Base-by-base conservation (phyloP, 2,797 vertebrate species). In the Masticophis lateralis region DNA sequence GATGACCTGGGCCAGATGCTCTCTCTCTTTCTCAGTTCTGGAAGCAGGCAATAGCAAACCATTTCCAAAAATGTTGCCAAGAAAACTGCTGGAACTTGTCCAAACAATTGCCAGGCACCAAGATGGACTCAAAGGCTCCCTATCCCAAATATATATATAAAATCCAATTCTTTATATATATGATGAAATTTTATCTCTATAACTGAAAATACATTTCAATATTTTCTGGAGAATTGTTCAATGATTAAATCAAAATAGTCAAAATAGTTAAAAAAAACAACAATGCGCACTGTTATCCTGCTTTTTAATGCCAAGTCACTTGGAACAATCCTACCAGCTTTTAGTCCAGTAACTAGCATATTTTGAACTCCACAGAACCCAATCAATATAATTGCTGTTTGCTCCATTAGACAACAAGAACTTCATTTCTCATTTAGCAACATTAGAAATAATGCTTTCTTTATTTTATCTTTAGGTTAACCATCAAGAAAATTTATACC, bases 371-470 rank as follows among this genome's bases (percentile, higher is more conserved):
- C 56, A 25, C n/a, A 91, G 59, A 86, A 79, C 28, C 16, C 32
- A 91, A 51, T n/a, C 66, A 56, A 57, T 66, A 89, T 83, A 47
- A 37, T 56, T 93, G 86, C 9, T 93, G 12, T 47, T 63, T 86
- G 59, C 0, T 56, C 13, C 91, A 69, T 55, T 87, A 6, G 27
- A 43, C 91, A 94, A 51, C 86, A 4, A 88, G 14, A 11, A 13
- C 87, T 92, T 94, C 11, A n/a, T 90, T 92, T 22, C 86, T 57
- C 57, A 93, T 51, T 66, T 92, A 88, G 74, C 51, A 88, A 86
- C 22, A 43, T 63, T 83, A 86, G 86, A 88, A 57, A 2, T 92
- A 1, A 47, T 56, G 0, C 43, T 95, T 94, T 89, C 5, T 89
- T n/a, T 57, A 16, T 0, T 94, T 22, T 4, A 0, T 25, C 55